Conservation (phyloP, 2,797 vertebrate genomes). For the Onychomys arenicola region DNA sequence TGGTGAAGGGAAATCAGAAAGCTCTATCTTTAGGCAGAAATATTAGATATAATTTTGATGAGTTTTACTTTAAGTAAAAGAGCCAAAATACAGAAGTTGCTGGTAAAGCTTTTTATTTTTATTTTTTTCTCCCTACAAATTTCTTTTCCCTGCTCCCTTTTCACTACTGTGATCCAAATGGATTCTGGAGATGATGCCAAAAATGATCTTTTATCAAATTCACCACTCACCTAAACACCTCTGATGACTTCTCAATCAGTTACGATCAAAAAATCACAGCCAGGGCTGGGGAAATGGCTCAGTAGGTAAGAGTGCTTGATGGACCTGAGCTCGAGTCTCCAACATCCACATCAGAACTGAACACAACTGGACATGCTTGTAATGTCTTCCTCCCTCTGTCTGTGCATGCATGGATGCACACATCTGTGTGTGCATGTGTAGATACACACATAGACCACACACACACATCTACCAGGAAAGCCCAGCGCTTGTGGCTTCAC, state of each 20-base stretch:
- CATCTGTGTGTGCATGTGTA: neutral
- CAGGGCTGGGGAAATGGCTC: no score
- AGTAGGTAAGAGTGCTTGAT: neutral
- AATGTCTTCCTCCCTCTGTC: neutral
- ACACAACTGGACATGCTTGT: accelerated
- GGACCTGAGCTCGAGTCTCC: neutral
- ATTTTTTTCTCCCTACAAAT: neutral
- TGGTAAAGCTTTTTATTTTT: neutral
- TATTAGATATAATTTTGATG: neutral
- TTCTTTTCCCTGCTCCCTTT: neutral
- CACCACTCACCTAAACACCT: neutral
- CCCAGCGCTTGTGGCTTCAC: no score
- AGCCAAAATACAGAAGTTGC: neutral
- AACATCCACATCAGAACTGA: neutral
- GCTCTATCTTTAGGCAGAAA: neutral
- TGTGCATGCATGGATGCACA: neutral
- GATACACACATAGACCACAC: neutral
- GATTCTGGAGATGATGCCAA: neutral
- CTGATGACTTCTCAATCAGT: neutral
- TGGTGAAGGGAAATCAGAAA: neutral
- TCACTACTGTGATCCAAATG: neutral
- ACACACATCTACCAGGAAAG: neutral
- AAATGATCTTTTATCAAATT: neutral
- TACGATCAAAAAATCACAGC: neutral
- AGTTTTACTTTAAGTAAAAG: neutral